Conservation (phyloP, 2,888 invertebrate species). For the Troilus luridus region DNA sequence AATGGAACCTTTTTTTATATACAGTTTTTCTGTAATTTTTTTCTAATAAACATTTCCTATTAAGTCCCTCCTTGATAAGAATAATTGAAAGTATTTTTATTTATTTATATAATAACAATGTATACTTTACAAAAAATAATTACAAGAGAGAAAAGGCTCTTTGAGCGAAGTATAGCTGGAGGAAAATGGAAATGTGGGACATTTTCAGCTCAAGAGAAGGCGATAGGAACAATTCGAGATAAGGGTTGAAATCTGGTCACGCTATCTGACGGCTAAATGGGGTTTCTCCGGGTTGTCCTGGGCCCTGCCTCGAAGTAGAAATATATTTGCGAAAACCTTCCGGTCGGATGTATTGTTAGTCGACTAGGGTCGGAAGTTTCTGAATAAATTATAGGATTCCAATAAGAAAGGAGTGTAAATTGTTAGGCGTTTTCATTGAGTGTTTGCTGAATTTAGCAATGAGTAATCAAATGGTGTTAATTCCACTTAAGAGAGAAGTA, state of each 20-base stretch:
- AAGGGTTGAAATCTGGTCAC: neutral
- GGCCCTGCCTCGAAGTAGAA: neutral
- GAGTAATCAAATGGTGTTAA: no score
- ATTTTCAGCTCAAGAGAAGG: conserved; percentile 2
- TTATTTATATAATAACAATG: no score
- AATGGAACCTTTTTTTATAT: no score
- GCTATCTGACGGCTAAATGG: conserved; percentile 15
- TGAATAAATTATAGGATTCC: neutral
- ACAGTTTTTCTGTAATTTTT: no score
- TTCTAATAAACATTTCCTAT: neutral
- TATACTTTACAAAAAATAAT: neutral
- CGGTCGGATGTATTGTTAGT: neutral
- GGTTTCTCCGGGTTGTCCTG: neutral
- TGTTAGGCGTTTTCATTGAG: neutral
- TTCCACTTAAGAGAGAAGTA: neutral
- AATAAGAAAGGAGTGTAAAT: neutral
- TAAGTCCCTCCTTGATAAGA: neutral
- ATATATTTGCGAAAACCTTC: neutral
- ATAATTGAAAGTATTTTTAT: no score
- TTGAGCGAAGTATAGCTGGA: neutral
- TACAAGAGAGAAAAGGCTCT: neutral
- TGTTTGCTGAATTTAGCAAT: neutral
- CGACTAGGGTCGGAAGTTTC: neutral
- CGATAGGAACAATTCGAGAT: conserved; percentile 21
- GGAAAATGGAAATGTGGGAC: neutral